These are phyloP conservation scores for Ormyrus nitidulus DNA, from an alignment of 2,888 invertebrate genomes.

Conservation along the genomic window DNA sequence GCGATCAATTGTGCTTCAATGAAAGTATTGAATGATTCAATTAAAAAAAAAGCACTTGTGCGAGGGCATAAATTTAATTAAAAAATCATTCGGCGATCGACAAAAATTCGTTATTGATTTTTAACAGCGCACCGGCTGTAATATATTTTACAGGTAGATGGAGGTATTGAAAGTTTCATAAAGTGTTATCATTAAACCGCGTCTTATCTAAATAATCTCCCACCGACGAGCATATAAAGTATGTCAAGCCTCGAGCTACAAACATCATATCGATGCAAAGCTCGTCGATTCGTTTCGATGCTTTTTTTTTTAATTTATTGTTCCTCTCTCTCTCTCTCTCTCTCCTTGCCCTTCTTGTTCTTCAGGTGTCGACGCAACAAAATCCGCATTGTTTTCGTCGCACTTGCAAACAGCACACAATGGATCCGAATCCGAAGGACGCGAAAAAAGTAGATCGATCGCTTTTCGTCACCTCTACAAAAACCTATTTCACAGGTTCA, in stretches of 20 bases:
- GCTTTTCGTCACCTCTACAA: too few relatives aligned
- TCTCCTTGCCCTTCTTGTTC: not conserved
- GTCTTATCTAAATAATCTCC: conserved; percentile 16
- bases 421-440: too few relatives aligned
- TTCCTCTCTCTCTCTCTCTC: too few relatives aligned
- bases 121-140: not conserved
- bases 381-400: not conserved
- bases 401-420: not conserved
- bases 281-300: not conserved
- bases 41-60: too few relatives aligned
- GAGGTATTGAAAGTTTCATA: not conserved
- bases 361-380: not conserved
- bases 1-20: too few relatives aligned
- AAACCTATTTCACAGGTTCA: too few relatives aligned
- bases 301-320: too few relatives aligned
- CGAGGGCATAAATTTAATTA: too few relatives aligned
- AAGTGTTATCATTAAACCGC: not conserved
- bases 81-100: too few relatives aligned
- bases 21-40: too few relatives aligned
- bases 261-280: not conserved
- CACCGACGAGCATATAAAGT: not conserved
- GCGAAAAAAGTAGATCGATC: too few relatives aligned
- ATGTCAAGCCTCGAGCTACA: conserved; percentile 16
- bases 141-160: not conserved
- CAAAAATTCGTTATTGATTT: not conserved